Conservation (phyloP, 2,113 vertebrate genomes). For the Aepyceros melampus region DNA sequence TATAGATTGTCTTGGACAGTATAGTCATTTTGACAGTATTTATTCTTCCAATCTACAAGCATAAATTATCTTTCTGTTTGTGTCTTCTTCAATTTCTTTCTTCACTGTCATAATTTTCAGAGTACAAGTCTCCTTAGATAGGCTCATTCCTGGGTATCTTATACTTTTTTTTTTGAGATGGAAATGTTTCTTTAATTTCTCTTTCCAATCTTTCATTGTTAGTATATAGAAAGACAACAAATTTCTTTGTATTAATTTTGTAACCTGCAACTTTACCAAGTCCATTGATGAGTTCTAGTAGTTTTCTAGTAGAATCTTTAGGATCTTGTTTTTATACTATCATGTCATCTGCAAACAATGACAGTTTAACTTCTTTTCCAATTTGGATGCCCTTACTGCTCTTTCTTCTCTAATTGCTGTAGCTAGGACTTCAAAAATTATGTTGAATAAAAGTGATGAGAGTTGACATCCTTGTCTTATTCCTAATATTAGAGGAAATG, state of each 20-base stretch:
- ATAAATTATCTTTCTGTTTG: background rate
- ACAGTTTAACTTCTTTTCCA: background rate
- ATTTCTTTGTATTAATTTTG: background rate
- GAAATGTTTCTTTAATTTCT: background rate
- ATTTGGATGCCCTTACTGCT: background rate
- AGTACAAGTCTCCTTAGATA: background rate
- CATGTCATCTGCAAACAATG: background rate
- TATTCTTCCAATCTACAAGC: background rate
- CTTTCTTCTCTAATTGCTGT: background rate
- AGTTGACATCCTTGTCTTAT: background rate
- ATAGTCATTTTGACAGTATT: background rate
- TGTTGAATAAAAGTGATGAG: background rate
- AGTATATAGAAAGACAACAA: background rate
- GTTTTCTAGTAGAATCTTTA: background rate
- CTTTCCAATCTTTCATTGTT: background rate
- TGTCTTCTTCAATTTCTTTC: background rate
- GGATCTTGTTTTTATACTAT: background rate
- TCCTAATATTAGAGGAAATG: background rate
- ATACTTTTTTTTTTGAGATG: background rate
- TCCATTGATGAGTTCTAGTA: background rate
- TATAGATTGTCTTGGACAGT: background rate
- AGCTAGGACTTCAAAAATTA: background rate
- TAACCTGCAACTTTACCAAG: background rate
- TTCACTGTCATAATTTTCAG: background rate
- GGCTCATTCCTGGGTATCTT: background rate